These are phyloP conservation scores for Bacillus rossius DNA, from an alignment of 1,140 invertebrate genomes.

Conservation along the genomic window DNA sequence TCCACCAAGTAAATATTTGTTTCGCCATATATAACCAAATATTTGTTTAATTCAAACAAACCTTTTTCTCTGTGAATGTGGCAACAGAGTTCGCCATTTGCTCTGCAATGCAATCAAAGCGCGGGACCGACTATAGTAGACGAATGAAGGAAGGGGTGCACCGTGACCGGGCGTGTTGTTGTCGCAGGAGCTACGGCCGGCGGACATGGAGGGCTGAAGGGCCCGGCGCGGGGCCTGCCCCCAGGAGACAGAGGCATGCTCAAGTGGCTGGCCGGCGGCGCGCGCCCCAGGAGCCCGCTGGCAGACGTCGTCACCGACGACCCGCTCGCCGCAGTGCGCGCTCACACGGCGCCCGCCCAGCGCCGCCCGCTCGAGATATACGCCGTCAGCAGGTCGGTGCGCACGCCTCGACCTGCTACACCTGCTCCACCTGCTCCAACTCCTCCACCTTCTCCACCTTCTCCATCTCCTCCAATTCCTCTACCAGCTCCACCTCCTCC, in stretches of 20 bases:
- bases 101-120: no score
- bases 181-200: no score
- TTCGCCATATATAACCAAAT: no score
- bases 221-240: not conserved
- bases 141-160: no score
- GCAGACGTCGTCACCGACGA: conserved; percentile 26
- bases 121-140: no score
- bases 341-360: conserved; percentile 2
- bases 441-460: no score
- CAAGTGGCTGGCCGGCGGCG: conserved; percentile 17
- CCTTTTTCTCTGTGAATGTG: no score
- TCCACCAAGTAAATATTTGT: no score
- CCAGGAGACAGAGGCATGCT: conserved; percentile 12
- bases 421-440: not conserved
- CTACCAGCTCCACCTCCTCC: not conserved
- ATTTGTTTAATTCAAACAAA: no score
- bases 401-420: not conserved
- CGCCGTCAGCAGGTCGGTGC: conserved; percentile 29
- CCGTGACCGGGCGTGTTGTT: no score
- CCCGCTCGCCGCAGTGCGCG: conserved; percentile 22
- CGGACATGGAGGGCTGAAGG: no score
- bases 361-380: conserved; percentile 21
- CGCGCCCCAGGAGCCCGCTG: not conserved
- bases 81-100: no score
- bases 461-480: not conserved